Base-by-base conservation (phyloP, 1,140 invertebrate species). In the Zaprionus taronus region DNA sequence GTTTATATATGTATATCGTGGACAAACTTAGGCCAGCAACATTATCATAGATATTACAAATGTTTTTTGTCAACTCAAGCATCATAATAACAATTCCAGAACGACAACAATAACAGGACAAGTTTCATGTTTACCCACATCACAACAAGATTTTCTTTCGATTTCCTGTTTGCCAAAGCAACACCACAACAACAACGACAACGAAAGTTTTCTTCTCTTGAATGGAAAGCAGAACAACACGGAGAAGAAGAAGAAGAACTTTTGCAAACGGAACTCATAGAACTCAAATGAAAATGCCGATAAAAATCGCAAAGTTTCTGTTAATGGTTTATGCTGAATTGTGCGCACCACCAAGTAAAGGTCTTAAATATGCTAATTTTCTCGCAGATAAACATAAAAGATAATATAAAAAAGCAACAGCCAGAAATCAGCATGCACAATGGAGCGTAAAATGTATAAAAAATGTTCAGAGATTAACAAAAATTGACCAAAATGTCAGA, bases 101-200 rank as follows among this genome's bases (percentile, higher is more conserved):
- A 47, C 41, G 6, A 57, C 34, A 63, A 57, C 34, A 63, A 61
- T 20, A 57, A 24, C 17, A 15, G 22, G 34, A 47, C 41, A 51
- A 69, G 36, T 70, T 55, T 67, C 58, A 53, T 89, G 80, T 83
- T 86, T 81, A 79, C 69, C 68, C 72, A 71, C 68, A 70, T 75
- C 66, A 51, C 57, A 77, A 68, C 66, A 68, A 55, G 57, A 78
- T 72, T 87, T 71, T 44, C 77, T 63, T 69, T 81, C 67, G 68
- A 84, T 89, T 89, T 89, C 84, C 85, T 89, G 84, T 89, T 90
- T 89, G 76, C 84, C 74, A 73, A 80, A 78, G 77, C 55, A 65
- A 63, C 68, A 78, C 84, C 55, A 62, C 63, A 72, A 72, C 6
- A 44, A 7, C 41, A 47, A 47, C 38, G 0, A 55, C 34, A 69